A percentile compares a stretch with the other conserved stretches of the same genome.
Evolutionary conservation across 2,113 vertebrate species (phyloP).

Genomic region (Myotis yumanensis): DNA sequence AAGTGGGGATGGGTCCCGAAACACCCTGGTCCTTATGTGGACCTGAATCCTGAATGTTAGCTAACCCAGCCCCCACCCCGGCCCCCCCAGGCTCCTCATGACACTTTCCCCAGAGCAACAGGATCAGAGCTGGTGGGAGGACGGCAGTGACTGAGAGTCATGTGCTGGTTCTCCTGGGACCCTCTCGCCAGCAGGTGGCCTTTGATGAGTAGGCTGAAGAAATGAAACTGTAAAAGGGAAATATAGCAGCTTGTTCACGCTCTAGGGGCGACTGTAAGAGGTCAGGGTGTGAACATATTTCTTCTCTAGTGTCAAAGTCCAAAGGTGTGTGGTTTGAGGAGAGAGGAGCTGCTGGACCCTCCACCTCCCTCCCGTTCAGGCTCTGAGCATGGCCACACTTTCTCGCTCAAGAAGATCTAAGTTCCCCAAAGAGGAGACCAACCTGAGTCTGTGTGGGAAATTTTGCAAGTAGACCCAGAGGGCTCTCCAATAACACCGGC

Average conservation of each 20-base stretch:
- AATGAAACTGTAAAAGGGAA: background rate
- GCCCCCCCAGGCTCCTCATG: background rate
- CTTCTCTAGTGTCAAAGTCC: background rate
- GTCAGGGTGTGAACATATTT: background rate
- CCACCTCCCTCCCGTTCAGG: rapidly evolving
- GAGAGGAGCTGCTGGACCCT: rapidly evolving
- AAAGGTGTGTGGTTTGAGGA: background rate
- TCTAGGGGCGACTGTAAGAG: background rate
- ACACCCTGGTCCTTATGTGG: rapidly evolving
- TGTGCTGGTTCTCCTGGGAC: background rate
- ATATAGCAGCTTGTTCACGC: background rate
- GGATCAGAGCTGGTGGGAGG: background rate
- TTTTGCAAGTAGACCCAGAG: no score
- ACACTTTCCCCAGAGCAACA: background rate
- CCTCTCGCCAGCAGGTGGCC: background rate
- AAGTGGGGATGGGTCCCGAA: no score
- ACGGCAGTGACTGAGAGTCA: background rate
- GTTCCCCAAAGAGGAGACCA: background rate
- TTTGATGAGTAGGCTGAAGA: background rate
- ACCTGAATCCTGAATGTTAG: background rate
- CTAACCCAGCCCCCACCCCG: no score
- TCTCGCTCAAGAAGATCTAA: background rate
- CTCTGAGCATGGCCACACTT: no score
- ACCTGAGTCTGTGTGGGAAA: background rate
- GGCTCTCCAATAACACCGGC: background rate